Evolutionary conservation across 1,140 invertebrate species (phyloP).

Genomic region (Teleopsis dalmanni): DNA sequence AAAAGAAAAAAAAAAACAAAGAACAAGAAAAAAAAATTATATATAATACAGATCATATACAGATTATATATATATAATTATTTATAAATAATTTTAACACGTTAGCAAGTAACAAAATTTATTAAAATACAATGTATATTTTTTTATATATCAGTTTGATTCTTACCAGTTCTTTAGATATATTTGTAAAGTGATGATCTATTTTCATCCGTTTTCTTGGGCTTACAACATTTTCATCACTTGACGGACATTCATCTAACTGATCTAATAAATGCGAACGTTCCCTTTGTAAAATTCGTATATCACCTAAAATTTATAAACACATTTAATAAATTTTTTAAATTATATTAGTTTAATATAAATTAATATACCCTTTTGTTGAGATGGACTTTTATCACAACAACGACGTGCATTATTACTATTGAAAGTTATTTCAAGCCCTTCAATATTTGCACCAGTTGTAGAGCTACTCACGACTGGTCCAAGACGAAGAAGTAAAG

Average conservation of each 20-base stretch:
- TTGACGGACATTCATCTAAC: conserved; percentile 63
- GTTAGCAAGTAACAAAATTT: too few relatives aligned
- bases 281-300: conserved; percentile 62
- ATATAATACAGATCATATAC: neutral
- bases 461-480: conserved; percentile 18
- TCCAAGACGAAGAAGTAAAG: conserved; percentile 31
- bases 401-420: conserved; percentile 24
- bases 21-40: neutral
- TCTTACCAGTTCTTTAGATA: conserved; percentile 39
- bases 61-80: too few relatives aligned
- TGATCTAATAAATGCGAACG: conserved; percentile 62
- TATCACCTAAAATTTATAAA: conserved; percentile 41
- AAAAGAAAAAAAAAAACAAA: conserved; percentile 7
- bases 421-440: conserved; percentile 17
- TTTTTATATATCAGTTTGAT: too few relatives aligned
- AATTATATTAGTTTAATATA: neutral
- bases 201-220: conserved; percentile 58
- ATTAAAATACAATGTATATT: too few relatives aligned
- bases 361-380: conserved; percentile 18
- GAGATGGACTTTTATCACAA: conserved; percentile 36
- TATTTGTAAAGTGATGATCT: conserved; percentile 46
- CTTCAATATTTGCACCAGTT: conserved; percentile 15
- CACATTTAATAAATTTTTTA: neutral
- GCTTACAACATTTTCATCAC: conserved; percentile 57
- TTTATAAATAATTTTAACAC: too few relatives aligned